Conservation (phyloP, 2,888 invertebrate genomes). For the Epiblema foenella region DNA sequence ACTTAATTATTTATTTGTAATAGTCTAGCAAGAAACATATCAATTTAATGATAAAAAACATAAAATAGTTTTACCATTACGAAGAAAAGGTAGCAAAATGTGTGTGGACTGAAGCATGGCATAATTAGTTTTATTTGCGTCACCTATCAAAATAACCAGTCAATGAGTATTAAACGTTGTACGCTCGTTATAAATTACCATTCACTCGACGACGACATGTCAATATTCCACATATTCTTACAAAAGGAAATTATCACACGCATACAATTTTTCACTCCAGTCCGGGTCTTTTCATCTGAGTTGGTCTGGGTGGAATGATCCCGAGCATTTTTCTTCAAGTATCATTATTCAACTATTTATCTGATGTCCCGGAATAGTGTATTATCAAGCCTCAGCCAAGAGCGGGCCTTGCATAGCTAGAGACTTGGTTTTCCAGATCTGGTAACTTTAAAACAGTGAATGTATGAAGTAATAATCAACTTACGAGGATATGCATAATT, state of each 20-base stretch:
- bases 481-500: neutral
- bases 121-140: too few species aligned
- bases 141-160: too few species aligned
- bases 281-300: neutral
- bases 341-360: neutral
- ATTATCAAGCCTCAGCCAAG: neutral
- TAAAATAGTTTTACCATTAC: too few species aligned
- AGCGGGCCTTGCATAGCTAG: neutral
- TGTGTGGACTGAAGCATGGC: neutral
- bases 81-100: too few species aligned
- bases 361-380: slow-evolving; percentile 1
- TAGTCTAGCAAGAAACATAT: too few species aligned
- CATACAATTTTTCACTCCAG: neutral
- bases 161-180: neutral
- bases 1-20: too few species aligned
- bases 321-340: neutral
- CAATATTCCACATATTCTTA: neutral
- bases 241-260: neutral
- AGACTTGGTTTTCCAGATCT: neutral
- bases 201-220: neutral
- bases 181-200: neutral
- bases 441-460: neutral
- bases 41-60: too few species aligned
- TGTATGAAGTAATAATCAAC: neutral
- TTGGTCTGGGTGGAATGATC: neutral